phyloP scores from a whole-genome alignment of 2,113 vertebrate genomes.

The Chloebia gouldiae region DNA sequence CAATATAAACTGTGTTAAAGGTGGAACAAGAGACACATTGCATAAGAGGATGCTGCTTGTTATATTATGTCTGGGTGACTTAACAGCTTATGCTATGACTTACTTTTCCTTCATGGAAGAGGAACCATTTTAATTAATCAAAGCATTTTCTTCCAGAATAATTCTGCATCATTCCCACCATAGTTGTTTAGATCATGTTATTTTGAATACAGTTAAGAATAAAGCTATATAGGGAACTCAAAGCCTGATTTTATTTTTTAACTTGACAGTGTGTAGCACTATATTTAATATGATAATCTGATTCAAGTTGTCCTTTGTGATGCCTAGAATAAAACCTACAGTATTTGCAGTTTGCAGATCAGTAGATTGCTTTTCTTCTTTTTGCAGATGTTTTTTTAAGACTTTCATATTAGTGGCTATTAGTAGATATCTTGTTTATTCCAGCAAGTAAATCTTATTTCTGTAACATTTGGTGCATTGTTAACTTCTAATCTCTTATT shows the following conservation, averaged over 20 bases:
- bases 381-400: neutral
- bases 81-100: neutral
- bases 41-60: neutral
- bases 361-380: neutral
- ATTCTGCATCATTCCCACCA: neutral
- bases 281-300: neutral
- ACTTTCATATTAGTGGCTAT: neutral
- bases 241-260: neutral
- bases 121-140: neutral
- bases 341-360: neutral
- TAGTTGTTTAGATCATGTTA: neutral
- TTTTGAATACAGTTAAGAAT: neutral
- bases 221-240: neutral
- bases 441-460: neutral
- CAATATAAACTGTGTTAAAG: neutral
- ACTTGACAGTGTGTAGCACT: neutral
- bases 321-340: neutral
- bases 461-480: neutral
- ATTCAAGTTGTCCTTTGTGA: neutral
- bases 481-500: conserved; percentile 4
- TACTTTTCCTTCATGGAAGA: neutral
- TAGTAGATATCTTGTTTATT: neutral
- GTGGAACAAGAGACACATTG: neutral
- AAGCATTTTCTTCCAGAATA: neutral
- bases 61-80: neutral